Base-by-base conservation (phyloP, 2,888 invertebrate species). In the Ennomos fuscantarius region DNA sequence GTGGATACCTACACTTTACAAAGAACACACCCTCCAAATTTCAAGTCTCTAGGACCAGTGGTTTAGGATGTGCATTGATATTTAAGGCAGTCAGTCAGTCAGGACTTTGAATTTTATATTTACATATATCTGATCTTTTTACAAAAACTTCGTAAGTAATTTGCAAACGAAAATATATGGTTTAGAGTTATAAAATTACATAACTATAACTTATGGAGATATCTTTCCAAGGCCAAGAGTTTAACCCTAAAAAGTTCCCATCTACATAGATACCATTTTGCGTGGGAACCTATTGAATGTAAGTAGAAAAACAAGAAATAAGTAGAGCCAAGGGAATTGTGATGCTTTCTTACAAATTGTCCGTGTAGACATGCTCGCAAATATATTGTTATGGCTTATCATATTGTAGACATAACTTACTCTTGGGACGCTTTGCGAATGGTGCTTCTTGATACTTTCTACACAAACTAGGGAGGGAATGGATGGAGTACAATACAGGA, bases 251-350 rank as follows among this genome's bases (percentile, higher is more conserved):
- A 9, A 9, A 10, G 24, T 9, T 41, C 15, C 24, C 1, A 1
- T 8, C 36, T 8, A 9, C n/a, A 11, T 31, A 11, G 51, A n/a
- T 56, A 43, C 31, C 47, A 9, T 36, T 57, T 35, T 52, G 51
- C 39, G 37, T 24, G 33, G 33, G 9, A 24, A 12, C 32, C n/a
- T 37, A 39, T 40, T 13, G 34, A 35, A 36, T 32, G 46, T 51
- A 47, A 48, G 39, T 44, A 57, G 58, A 53, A 58, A 58, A 58
- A 58, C 53, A 58, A 58, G 58, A 40, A 52, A 49, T 49, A 49
- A 58, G 52, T 43, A 48, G 37, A 47, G 33, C 48, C 48, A 13
- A 43, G 57, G 52, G 57, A 11, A 52, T 47, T 44, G 52, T 52
- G 57, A 57, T 48, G 57, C 42, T 35, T 54, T 32, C 35, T 43